Percentiles rank a stretch among this genome's conserved stretches.
Evolutionary conservation across 1,140 invertebrate genomes (phyloP).

Genomic region (Psix sp.): DNA sequence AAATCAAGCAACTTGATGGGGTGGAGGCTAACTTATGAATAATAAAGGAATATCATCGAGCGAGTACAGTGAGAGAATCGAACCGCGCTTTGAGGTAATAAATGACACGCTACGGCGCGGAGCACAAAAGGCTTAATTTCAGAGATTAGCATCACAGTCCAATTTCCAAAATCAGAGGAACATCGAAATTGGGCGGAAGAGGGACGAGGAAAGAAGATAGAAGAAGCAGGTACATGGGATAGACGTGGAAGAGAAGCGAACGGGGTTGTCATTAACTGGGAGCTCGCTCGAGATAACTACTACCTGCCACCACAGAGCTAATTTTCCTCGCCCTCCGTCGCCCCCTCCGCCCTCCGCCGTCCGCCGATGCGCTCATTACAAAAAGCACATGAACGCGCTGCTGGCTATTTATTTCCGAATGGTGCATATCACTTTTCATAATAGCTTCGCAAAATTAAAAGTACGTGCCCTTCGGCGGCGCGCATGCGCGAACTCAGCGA

Average conservation of each 20-base stretch:
- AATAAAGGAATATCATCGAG: constrained; percentile 12
- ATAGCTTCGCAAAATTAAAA: constrained; percentile 66
- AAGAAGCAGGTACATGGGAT: constrained; percentile 46
- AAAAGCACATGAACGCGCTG: constrained; percentile 67
- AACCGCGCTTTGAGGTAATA: constrained; percentile 33
- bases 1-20: neutral
- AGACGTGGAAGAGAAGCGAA: constrained; percentile 58
- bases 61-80: constrained; percentile 19
- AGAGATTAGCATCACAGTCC: constrained; percentile 46
- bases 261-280: constrained; percentile 77
- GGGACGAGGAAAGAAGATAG: constrained; percentile 25
- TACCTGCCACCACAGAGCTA: constrained; percentile 75
- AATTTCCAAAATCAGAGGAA: constrained; percentile 55
- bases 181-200: constrained; percentile 28
- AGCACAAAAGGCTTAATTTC: constrained; percentile 49
- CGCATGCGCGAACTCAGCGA: constrained; percentile 34
- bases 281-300: constrained; percentile 75
- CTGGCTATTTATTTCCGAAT: constrained; percentile 66
- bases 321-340: constrained; percentile 69
- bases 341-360: constrained; percentile 6
- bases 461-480: constrained; percentile 52
- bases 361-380: constrained; percentile 62
- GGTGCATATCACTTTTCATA: constrained; percentile 67
- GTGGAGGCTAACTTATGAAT: neutral
- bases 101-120: constrained; percentile 43